These are phyloP conservation scores for Dendroctonus valens DNA, from an alignment of 1,140 invertebrate genomes.

Conservation along the genomic window DNA sequence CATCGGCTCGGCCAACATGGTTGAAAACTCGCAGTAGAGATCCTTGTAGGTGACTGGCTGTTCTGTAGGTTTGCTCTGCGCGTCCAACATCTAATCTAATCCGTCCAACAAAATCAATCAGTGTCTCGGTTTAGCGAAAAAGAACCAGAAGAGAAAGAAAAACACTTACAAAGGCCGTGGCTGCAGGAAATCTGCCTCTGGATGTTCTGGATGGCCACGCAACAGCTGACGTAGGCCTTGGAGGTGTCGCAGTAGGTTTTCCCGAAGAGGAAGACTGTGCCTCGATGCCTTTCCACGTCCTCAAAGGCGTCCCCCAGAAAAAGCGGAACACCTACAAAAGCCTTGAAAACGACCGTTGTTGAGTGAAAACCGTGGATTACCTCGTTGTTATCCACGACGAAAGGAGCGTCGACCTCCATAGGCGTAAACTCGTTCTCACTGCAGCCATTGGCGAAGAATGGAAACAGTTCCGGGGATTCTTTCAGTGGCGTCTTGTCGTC, in stretches of 20 bases:
- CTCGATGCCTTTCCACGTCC: conserved; percentile 77
- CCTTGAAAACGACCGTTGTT: background rate
- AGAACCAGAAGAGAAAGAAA: background rate
- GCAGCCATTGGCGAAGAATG: no score
- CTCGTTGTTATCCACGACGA: background rate
- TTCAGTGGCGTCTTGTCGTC: no score
- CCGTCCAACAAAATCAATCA: background rate
- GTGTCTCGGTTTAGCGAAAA: no score
- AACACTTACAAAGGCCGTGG: conserved; percentile 77
- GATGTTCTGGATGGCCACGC: conserved; percentile 85
- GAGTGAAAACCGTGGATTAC: background rate
- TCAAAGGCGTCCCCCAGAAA: conserved; percentile 95
- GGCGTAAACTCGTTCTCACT: conserved; percentile 7
- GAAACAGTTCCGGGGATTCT: no score
- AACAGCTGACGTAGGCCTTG: conserved; percentile 80
- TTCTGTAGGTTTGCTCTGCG: conserved; percentile 58
- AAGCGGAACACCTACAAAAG: conserved; percentile 69
- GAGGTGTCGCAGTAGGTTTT: conserved; percentile 74
- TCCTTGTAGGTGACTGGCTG: conserved; percentile 72
- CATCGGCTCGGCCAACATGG: conserved; percentile 63
- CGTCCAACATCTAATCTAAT: conserved; percentile 62
- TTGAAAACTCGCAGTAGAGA: conserved; percentile 87
- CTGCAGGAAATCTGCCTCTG: conserved; percentile 80
- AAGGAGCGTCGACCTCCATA: background rate
- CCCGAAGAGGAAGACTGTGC: conserved; percentile 89